Evolutionary conservation across 1,140 invertebrate species (phyloP).

Genomic region (Ericerus pela): DNA sequence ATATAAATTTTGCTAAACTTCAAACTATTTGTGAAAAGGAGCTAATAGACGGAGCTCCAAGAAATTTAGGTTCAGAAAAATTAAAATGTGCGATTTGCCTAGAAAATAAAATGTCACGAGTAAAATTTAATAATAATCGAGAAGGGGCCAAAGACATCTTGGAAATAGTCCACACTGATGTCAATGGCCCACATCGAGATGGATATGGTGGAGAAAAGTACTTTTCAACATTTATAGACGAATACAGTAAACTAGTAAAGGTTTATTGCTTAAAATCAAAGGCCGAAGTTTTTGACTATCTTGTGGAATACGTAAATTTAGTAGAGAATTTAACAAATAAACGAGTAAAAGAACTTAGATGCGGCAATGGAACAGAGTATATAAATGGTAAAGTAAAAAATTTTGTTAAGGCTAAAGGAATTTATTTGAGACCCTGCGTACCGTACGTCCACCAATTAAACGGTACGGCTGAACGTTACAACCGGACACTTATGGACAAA

Average conservation of each 20-base stretch:
- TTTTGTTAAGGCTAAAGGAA: background rate
- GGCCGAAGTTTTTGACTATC: conserved; percentile 21
- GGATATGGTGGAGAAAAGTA: conserved; percentile 22
- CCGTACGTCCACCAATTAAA: conserved; percentile 1
- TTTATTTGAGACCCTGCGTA: background rate
- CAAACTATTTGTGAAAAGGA: conserved; percentile 20
- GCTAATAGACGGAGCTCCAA: conserved; percentile 8
- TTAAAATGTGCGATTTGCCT: conserved; percentile 19
- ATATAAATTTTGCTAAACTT: conserved; percentile 23
- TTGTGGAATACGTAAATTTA: conserved; percentile 20
- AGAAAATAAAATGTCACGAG: conserved; percentile 19
- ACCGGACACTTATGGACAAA: conserved; percentile 17
- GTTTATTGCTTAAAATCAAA: conserved; percentile 20
- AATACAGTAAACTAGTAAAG: conserved; percentile 24
- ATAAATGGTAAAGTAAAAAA: background rate
- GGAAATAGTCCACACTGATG: conserved; percentile 24
- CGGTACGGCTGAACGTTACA: conserved; percentile 16
- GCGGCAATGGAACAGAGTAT: conserved; percentile 18
- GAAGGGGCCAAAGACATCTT: conserved; percentile 17
- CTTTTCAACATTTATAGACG: conserved; percentile 25
- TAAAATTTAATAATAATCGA: conserved; percentile 16
- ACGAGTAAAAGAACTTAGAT: conserved; percentile 12
- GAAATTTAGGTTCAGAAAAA: background rate
- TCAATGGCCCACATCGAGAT: conserved; percentile 17
- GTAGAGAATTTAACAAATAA: conserved; percentile 1